These are phyloP conservation scores for Charanyca ferruginea DNA, from an alignment of 2,888 invertebrate genomes.

Conservation along the genomic window DNA sequence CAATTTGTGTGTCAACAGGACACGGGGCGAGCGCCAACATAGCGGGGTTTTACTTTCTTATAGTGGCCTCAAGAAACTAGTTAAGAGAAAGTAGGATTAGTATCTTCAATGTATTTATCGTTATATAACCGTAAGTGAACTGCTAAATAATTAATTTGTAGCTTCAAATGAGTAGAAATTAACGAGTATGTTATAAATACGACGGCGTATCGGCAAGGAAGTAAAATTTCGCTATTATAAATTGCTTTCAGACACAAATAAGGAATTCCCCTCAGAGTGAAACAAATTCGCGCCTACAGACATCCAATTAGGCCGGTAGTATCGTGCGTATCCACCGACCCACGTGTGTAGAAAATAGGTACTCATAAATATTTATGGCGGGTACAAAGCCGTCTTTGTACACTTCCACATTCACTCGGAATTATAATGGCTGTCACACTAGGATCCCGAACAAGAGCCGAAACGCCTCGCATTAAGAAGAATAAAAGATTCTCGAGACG, in stretches of 20 bases:
- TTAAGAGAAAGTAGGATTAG: slow-evolving; percentile 90
- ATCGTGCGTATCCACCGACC: slow-evolving; percentile 89
- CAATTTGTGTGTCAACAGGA: slow-evolving; percentile 90
- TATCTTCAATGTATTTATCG: slow-evolving; percentile 84
- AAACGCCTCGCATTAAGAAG: slow-evolving; percentile 87
- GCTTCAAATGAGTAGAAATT: slow-evolving; percentile 54
- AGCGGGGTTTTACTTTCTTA: slow-evolving; percentile 91
- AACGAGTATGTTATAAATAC: slow-evolving; percentile 52
- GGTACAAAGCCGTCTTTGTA: slow-evolving; percentile 88
- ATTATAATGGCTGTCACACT: slow-evolving; percentile 90
- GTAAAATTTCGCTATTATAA: slow-evolving; percentile 69
- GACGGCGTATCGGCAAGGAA: slow-evolving; percentile 59
- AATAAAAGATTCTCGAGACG: slow-evolving; percentile 86
- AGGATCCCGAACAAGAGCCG: slow-evolving; percentile 88
- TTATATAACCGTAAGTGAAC: slow-evolving; percentile 80
- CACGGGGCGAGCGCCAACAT: slow-evolving; percentile 87
- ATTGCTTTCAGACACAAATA: slow-evolving; percentile 72
- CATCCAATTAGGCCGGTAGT: slow-evolving; percentile 86
- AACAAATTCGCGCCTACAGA: slow-evolving; percentile 86
- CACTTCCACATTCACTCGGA: slow-evolving; percentile 88
- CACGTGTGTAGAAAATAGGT: slow-evolving; percentile 88
- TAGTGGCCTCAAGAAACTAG: slow-evolving; percentile 89
- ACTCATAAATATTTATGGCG: slow-evolving; percentile 90
- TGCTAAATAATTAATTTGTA: slow-evolving; percentile 55
- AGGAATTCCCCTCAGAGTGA: slow-evolving; percentile 78